Evolutionary conservation across 1,140 invertebrate species (phyloP).

Genomic region (Tetragonula clypearis): DNA sequence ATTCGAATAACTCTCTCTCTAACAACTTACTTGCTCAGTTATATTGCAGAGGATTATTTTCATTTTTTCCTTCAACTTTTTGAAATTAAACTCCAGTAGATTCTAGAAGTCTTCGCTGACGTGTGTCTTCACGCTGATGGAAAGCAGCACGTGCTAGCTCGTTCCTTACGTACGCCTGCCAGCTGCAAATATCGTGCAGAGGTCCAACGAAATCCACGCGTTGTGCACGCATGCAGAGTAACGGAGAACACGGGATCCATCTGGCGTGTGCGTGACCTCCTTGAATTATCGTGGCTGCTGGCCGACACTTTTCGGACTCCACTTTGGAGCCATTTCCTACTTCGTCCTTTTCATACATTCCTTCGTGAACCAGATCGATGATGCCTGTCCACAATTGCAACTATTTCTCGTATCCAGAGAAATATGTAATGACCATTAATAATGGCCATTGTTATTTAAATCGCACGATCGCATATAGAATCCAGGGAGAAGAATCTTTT

Average conservation of each 20-base stretch:
- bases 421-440: neutral
- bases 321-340: constrained; percentile 35
- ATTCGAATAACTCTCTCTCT: too few relatives aligned
- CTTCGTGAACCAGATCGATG: neutral
- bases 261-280: constrained; percentile 81
- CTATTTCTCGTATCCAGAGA: neutral
- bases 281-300: constrained; percentile 73
- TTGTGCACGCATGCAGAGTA: constrained; percentile 38
- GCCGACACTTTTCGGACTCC: neutral
- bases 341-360: constrained; percentile 4
- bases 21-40: too few relatives aligned
- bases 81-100: neutral
- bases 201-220: constrained; percentile 63
- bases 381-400: neutral
- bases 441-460: constrained; percentile 33
- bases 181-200: constrained; percentile 72
- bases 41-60: neutral
- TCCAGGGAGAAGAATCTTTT: neutral
- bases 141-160: constrained; percentile 57
- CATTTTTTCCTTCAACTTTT: neutral
- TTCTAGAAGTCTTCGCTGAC: neutral
- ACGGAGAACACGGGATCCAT: constrained; percentile 73
- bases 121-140: neutral
- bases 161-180: constrained; percentile 63
- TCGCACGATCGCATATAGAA: neutral